Conservation (phyloP, 2,888 invertebrate genomes). For the Agonum fuliginosum region DNA sequence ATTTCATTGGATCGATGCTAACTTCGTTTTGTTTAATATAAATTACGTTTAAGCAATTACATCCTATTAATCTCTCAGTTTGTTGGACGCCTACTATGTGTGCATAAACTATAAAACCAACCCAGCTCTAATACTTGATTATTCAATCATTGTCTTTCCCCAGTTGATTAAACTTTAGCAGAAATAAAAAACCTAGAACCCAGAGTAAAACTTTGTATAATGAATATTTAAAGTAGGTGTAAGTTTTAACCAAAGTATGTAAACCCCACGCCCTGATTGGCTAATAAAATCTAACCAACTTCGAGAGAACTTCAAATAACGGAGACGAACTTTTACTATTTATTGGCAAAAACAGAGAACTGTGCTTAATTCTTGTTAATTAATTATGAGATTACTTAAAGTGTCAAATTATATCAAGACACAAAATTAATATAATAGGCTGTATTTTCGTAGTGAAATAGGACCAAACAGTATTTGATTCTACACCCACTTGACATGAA, state of each 20-base stretch:
- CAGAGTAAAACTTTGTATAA: neutral
- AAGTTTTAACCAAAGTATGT: slow-evolving; percentile 29
- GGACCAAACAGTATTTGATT: too few species aligned
- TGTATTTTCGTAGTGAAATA: too few species aligned
- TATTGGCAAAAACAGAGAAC: slow-evolving; percentile 14
- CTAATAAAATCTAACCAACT: slow-evolving; percentile 20
- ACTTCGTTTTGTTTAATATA: too few species aligned
- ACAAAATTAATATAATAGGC: too few species aligned
- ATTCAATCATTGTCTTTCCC: slow-evolving; percentile 9
- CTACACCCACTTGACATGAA: too few species aligned
- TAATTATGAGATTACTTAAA: neutral
- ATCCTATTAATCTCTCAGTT: too few species aligned
- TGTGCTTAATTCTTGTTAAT: neutral
- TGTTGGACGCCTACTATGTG: too few species aligned
- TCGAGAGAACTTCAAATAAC: slow-evolving; percentile 6
- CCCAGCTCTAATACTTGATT: neutral
- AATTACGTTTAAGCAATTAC: too few species aligned
- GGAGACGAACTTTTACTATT: neutral
- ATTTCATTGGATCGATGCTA: too few species aligned
- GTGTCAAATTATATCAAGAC: too few species aligned
- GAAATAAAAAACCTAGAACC: neutral
- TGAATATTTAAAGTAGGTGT: slow-evolving; percentile 33
- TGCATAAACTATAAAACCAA: too few species aligned
- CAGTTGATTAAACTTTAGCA: slow-evolving; percentile 19
- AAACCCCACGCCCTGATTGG: slow-evolving; percentile 10